Conservation (phyloP, 1,140 invertebrate genomes). For the Phymastichus coffea region DNA sequence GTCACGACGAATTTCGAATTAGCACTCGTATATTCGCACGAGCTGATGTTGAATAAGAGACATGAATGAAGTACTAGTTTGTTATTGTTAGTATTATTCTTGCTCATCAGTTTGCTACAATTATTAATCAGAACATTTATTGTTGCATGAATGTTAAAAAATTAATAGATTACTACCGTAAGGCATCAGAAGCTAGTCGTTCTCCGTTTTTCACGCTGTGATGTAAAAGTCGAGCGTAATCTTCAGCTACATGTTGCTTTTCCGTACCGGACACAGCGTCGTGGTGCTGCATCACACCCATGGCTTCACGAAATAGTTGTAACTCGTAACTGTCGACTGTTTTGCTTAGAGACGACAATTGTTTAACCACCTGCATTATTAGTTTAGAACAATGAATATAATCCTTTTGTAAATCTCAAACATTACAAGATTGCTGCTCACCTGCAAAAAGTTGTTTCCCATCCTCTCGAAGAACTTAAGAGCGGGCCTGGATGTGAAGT, state of each 20-base stretch:
- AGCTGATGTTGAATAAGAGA: slow-evolving; percentile 65
- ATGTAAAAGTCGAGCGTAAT: slow-evolving; percentile 75
- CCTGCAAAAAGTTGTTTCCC: slow-evolving; percentile 79
- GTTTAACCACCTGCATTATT: slow-evolving; percentile 45
- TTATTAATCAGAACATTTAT: neutral
- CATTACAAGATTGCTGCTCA: slow-evolving; percentile 52
- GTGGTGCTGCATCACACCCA: slow-evolving; percentile 90
- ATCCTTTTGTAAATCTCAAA: neutral
- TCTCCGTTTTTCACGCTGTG: slow-evolving; percentile 12
- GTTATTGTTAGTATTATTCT: slow-evolving; percentile 33
- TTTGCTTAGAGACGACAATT: slow-evolving; percentile 41
- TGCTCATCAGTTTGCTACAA: neutral
- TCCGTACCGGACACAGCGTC: slow-evolving; percentile 86
- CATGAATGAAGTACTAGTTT: slow-evolving; percentile 60
- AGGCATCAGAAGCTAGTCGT: neutral
- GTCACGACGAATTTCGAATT: slow-evolving; percentile 66
- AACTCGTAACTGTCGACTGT: slow-evolving; percentile 38
- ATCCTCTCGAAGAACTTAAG: slow-evolving; percentile 77
- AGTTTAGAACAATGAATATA: neutral
- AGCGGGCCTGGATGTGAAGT: slow-evolving; percentile 87
- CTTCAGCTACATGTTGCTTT: slow-evolving; percentile 83
- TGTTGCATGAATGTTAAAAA: neutral
- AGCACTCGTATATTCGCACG: slow-evolving; percentile 64
- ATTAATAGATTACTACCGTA: neutral
- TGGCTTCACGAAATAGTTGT: slow-evolving; percentile 55